These are phyloP conservation scores for Euwallacea similis DNA, from an alignment of 1,140 invertebrate species.

Conservation along the genomic window DNA sequence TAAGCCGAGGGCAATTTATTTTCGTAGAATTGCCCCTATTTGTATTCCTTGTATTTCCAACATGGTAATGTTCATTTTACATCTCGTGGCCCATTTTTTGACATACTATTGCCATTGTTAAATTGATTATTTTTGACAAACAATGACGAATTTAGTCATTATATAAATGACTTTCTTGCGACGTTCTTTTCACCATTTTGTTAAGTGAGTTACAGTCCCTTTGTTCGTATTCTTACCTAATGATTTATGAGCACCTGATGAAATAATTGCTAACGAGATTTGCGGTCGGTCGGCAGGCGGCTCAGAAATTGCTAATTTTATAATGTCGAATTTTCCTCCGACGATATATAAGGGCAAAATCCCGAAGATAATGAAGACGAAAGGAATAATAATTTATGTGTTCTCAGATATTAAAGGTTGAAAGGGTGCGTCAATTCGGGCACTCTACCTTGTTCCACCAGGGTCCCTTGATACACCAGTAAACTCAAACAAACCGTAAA, in stretches of 20 bases:
- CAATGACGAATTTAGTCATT: constrained; percentile 17
- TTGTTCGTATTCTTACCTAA: constrained; percentile 21
- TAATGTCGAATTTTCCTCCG: constrained; percentile 2
- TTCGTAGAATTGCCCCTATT: background rate
- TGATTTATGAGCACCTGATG: constrained; percentile 27
- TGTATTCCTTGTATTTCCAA: background rate
- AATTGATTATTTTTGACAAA: constrained; percentile 7
- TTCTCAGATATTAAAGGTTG: no score
- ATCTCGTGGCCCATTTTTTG: no score
- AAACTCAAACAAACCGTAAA: no score
- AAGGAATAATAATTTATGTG: no score
- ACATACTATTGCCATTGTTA: no score
- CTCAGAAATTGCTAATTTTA: constrained; percentile 17
- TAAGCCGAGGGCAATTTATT: background rate
- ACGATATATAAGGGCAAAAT: no score
- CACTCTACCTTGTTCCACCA: no score
- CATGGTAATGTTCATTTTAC: background rate
- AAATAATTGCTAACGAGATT: constrained; percentile 25
- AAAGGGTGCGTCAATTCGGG: no score
- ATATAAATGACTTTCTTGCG: constrained; percentile 18
- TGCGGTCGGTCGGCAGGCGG: constrained; percentile 7
- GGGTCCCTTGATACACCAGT: no score
- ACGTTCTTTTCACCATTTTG: constrained; percentile 13
- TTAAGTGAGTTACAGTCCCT: constrained; percentile 21
- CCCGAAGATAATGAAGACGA: no score